Evolutionary conservation across 2,113 vertebrate species (phyloP), one percentile per base, ranked within the genome.

Genomic region (Nothoprocta pentlandii): DNA sequence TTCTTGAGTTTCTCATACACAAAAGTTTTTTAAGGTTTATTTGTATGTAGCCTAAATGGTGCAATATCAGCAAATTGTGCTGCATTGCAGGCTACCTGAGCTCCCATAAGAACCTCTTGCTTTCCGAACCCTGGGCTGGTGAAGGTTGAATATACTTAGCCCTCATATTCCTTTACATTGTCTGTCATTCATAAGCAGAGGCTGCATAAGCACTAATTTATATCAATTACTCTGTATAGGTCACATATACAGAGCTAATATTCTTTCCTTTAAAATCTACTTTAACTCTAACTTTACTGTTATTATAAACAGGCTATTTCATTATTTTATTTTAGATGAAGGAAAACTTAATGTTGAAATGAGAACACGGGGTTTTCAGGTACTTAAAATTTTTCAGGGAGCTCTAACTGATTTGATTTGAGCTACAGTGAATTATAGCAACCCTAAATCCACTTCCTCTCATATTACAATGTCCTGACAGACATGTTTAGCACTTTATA

Each of bases 241-340:
- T 66, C 8, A 4, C 25, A 64, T 2, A 39, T 6, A 39, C 1
- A 26, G 4, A 21, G 0, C 8, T 34, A 23, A 49, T 49, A 49
- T 49, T 49, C 49, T 49, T 49, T 49, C 49, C 21, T 49, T 49
- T 49, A 49, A 49, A 22, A 22, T 49, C 11, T 49, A 22, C 21
- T 49, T 49, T 49, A 49, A 49, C 44, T 46, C 16, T 8, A 46
- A 46, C 53, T 59, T 44, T 36, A 0, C 34, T 73, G 62, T 39
- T 39, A 5, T 4, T 64, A 21, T 1, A 8, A 89, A 30, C 3
- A 41, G 3, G 6, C 4, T 32, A 7, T 34, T 61, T 51, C 19
- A 39, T 53, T 66, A 10, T 68, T 84, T 71, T 76, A 22, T 47
- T 92, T 92, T 25, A 85, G 53, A 39, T 10, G 6, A 85, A 80